Evolutionary conservation across 2,113 vertebrate species (phyloP), one percentile per base, ranked within the genome.

Genomic region (Pavo muticus): DNA sequence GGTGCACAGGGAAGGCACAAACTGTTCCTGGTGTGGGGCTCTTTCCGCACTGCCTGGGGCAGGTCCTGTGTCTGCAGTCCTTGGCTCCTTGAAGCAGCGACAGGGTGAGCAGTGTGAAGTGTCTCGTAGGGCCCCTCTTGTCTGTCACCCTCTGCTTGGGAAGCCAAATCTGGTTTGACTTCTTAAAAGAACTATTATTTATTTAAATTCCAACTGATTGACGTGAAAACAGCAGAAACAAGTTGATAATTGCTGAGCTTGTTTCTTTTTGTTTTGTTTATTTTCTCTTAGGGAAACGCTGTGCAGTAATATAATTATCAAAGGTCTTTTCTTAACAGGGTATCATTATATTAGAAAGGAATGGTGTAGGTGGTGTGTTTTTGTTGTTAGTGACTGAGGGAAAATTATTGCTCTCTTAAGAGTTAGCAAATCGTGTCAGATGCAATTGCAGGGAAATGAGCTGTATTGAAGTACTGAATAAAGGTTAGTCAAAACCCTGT

Each of bases 371-470:
- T 91, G 82, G 88, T 90, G 75, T 96, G 91, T 88, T 90, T 32
- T 80, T 90, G 94, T 93, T 95, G 75, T 61, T 90, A 93, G 69
- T 87, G 72, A 91, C 69, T 95, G 76, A 91, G 16, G 44, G 82
- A 97, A 96, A 95, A 94, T 95, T 74, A 92, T 60, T 84, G 54
- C 72, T 95, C 82, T 93, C 85, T 84, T 90, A 87, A 81, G 85
- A 95, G 83, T 90, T 61, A 87, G 93, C n/a, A 93, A 93, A 96
- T 86, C 74, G 61, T 88, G 85, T 91, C 90, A 95, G 90, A 90
- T 54, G 88, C 79, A 93, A 91, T 91, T 81, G 64, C 90, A 86
- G 88, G 57, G 60, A 95, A 95, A 90, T 90, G 35, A 94, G 57
- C 78, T 82, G 70, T 84, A 72, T 25, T 92, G 68, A 64, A 90